Percentiles rank a stretch among this genome's conserved stretches.
Conservation (phyloP, 1,140 invertebrate genomes). For the Phocides pigmalion region DNA sequence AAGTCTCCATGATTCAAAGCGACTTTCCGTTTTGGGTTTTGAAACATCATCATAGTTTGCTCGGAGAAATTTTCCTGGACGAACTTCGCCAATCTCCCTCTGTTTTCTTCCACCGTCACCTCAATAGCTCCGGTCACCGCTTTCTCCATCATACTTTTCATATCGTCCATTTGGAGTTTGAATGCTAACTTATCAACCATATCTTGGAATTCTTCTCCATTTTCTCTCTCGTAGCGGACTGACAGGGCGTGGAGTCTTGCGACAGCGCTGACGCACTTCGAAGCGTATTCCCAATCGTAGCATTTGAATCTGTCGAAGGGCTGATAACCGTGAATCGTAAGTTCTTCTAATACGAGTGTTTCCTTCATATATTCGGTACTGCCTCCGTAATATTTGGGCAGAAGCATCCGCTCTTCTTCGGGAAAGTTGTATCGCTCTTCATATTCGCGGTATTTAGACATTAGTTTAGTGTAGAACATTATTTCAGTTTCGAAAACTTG, state of each 20-base stretch:
- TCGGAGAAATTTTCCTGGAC: conserved; percentile 12
- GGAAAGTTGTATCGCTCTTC: conserved; percentile 40
- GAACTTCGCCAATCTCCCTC: conserved; percentile 30
- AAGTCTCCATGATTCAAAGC: conserved; percentile 14
- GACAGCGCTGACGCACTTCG: conserved; percentile 33
- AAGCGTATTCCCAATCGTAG: conserved; percentile 42
- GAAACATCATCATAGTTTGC: not conserved
- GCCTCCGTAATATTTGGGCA: conserved; percentile 42
- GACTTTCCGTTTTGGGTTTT: too few species aligned
- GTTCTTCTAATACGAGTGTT: conserved; percentile 45
- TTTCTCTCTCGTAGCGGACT: conserved; percentile 33
- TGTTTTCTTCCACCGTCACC: conserved; percentile 35
- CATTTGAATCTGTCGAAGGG: conserved; percentile 40
- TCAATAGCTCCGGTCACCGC: conserved; percentile 11
- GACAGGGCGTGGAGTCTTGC: conserved; percentile 51
- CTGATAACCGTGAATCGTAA: conserved; percentile 37
- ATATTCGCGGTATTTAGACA: conserved; percentile 31
- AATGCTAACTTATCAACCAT: conserved; percentile 18
- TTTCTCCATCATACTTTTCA: conserved; percentile 6
- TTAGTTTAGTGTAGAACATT: conserved; percentile 38
- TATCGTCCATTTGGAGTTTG: not conserved
- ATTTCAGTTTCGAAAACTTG: too few species aligned
- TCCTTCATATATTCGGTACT: conserved; percentile 36
- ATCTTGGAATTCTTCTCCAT: conserved; percentile 30
- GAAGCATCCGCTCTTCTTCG: conserved; percentile 30